These are phyloP conservation scores for Dicyrtoma fusca DNA, from an alignment of 2,888 invertebrate species.

Conservation along the genomic window DNA sequence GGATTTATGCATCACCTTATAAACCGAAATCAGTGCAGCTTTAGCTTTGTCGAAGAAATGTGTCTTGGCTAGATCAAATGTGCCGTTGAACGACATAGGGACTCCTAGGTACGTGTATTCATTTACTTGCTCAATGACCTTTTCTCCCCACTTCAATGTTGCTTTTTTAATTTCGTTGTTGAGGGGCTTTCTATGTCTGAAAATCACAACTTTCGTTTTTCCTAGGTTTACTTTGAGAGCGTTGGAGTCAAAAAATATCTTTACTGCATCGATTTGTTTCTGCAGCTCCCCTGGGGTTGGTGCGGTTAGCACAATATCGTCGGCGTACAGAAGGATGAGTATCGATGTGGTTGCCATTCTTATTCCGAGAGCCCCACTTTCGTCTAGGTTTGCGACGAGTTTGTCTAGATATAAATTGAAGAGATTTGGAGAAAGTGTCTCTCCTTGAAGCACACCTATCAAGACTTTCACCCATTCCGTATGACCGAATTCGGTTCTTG, in stretches of 20 bases:
- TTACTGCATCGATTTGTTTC: not conserved
- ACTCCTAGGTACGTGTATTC: constrained; percentile 4
- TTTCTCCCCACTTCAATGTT: not conserved
- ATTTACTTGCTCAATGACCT: constrained; percentile 6
- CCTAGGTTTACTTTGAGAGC: not conserved
- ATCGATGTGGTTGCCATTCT: not conserved
- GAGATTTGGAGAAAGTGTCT: not conserved
- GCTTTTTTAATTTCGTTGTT: too few species aligned
- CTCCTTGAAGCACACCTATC: not conserved
- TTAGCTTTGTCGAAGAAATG: not conserved
- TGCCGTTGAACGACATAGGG: not conserved
- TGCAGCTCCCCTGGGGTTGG: not conserved
- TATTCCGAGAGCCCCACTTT: not conserved
- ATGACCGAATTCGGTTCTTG: not conserved
- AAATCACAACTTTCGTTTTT: constrained; percentile 8
- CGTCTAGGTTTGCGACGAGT: not conserved
- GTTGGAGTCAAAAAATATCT: not conserved
- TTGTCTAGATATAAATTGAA: not conserved
- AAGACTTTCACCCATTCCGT: not conserved
- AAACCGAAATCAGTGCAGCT: not conserved
- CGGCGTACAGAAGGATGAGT: not conserved
- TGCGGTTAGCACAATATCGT: too few species aligned
- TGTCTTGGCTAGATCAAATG: not conserved
- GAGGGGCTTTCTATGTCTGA: not conserved
- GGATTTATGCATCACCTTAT: not conserved